Evolutionary conservation across 2,113 vertebrate genomes (phyloP), one percentile per base, ranked within the genome.

Genomic region (Platanista minor): DNA sequence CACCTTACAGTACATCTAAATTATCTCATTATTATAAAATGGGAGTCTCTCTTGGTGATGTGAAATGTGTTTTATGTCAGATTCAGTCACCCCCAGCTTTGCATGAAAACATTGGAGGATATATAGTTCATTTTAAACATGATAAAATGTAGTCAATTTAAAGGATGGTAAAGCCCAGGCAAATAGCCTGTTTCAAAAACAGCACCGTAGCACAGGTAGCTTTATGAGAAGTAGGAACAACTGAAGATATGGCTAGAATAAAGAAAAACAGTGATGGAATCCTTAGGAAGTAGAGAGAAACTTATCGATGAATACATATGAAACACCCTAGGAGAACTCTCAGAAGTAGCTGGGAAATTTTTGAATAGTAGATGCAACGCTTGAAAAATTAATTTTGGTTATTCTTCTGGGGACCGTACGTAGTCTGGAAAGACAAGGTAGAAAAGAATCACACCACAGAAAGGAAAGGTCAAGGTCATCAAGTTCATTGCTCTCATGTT

Each of bases 321-420:
- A 87, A 81, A 90, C 95, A 20, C 20, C 21, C 17, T 11, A 33
- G 29, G 41, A 41, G 4, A 87, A 57, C n/a, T 46, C 20, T 54
- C 25, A 81, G 33, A 74, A 71, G 39, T 71, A 87, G 61, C 72
- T 62, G 46, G 21, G 43, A 86, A 78, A 72, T 43, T 66, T 93
- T 71, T 88, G 15, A 92, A 74, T 64, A 25, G 41, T 4, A 12
- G 9, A 46, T 72, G 54, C n/a, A 49, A 78, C 6, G n/a, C 7
- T 61, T 57, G 41, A 82, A 62, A 97, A 91, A 90, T 64, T 29
- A 41, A 46, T 62, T 88, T 93, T 80, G 41, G 25, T 90, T 95
- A 64, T 59, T 85, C 57, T 96, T 57, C 52, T 66, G 57, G 62
- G 52, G 57, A 78, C 12, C 25, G 2, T 18, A 1, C 4, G 17